These are phyloP conservation scores for Zaprionus gabonicus DNA, from an alignment of 1,140 invertebrate species.

Conservation along the genomic window DNA sequence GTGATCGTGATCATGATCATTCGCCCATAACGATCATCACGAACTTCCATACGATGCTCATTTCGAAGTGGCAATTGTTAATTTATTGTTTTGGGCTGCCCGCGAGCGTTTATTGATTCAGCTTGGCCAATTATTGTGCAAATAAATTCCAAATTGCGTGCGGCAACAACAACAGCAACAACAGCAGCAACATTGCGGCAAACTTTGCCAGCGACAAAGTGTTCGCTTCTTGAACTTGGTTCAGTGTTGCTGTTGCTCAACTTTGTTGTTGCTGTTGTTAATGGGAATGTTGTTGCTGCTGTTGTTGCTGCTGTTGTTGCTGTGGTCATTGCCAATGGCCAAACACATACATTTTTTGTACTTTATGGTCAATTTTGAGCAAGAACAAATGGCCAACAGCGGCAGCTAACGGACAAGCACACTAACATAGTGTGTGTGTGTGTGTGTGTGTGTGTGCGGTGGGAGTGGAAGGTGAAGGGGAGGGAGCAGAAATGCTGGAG, in stretches of 20 bases:
- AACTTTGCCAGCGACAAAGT: constrained; percentile 52
- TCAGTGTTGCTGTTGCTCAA: constrained; percentile 25
- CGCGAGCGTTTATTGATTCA: constrained; percentile 76
- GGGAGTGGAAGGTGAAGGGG: neutral
- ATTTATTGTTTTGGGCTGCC: constrained; percentile 73
- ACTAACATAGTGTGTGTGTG: constrained; percentile 21
- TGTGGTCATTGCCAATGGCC: constrained; percentile 56
- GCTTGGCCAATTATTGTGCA: constrained; percentile 80
- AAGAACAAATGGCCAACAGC: constrained; percentile 42
- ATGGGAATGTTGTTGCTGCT: constrained; percentile 2
- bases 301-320: constrained; percentile 24
- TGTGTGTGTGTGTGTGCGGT: neutral
- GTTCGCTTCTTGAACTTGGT: constrained; percentile 60
- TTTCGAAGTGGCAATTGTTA: constrained; percentile 66
- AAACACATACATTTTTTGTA: constrained; percentile 70
- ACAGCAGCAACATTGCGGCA: constrained; percentile 28
- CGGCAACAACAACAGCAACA: constrained; percentile 45
- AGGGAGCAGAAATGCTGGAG: constrained; percentile 6
- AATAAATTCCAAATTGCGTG: constrained; percentile 80
- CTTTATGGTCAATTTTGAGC: constrained; percentile 73
- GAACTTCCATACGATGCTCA: constrained; percentile 21
- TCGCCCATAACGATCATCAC: neutral
- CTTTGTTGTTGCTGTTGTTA: neutral
- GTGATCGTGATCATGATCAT: neutral
- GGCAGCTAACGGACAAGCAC: constrained; percentile 29